Base-by-base conservation (phyloP, 2,888 invertebrate species). In the Xestia sexstrigata region DNA sequence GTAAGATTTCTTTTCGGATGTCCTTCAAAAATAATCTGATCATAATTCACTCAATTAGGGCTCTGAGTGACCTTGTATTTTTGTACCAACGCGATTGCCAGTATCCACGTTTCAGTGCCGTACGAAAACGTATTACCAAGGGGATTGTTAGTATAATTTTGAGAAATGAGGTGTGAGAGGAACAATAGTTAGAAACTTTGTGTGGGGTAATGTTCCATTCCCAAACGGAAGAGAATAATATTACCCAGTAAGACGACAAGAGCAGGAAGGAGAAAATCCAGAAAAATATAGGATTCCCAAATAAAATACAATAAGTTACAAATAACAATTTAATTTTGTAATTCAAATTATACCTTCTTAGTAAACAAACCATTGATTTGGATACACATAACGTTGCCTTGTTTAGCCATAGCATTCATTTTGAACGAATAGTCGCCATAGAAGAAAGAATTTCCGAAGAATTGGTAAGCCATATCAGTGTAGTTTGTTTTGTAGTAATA, bases 351-450 rank as follows among this genome's bases (percentile, higher is more conserved):
- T 0, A 60, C 58, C 66, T 72, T 82, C 15, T 88, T 87, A 13
- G 39, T 39, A 70, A 88, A 85, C 17, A 74, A 39, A 9, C 78
- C 68, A 55, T 75, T 72, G 0, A 82, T 0, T 4, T 60, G n/a
- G 8, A 69, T 8, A 35, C 88, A 88, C 26, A 87, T 62, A 0
- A 88, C 15, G 42, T 88, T 88, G 2, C 88, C 88, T 73, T 83
- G 75, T 60, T 79, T 84, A 2, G 88, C 76, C 0, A 82, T 15
- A 4, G 35, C 39, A 20, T 70, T 73, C 7, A 66, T 42, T 55
- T 88, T 88, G 47, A 88, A 85, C 2, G 30, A 49, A 45, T 82
- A 88, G 1, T 85, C 78, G 0, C 87, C 88, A 35, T 88, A 88
- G 58, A 88, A 88, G 76, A 88, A 88, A 11, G 81, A 74, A 7